A percentile compares a stretch with the other conserved stretches of the same genome.
These are phyloP conservation scores for Megalops cyprinoides DNA, from an alignment of 2,797 vertebrate genomes.

Conservation along the genomic window DNA sequence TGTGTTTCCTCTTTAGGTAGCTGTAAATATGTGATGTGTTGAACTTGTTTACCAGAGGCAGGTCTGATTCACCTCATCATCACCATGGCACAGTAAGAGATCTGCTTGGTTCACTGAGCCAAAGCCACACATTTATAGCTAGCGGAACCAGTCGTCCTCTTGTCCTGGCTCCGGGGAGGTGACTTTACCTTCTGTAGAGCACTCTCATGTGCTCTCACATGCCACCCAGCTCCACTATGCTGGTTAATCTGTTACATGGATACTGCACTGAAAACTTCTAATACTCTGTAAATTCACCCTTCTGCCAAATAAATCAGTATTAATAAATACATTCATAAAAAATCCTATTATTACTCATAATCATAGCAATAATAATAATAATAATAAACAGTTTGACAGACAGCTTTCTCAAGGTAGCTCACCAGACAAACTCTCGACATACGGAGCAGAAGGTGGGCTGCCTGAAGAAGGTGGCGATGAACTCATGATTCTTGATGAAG, in stretches of 20 bases:
- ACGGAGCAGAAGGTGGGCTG: slow-evolving; percentile 98
- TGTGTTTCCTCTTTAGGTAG: too few species aligned
- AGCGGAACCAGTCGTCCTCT: neutral
- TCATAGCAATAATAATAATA: neutral
- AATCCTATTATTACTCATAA: neutral
- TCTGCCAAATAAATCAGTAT: too few species aligned
- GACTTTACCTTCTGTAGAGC: neutral
- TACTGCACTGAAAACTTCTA: too few species aligned
- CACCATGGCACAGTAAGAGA: neutral
- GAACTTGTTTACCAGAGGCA: neutral
- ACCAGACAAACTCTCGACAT: slow-evolving; percentile 98
- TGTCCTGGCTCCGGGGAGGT: neutral
- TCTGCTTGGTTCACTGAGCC: neutral
- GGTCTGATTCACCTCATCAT: neutral
- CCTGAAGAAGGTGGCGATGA: slow-evolving; percentile 95
- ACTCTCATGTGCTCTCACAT: neutral
- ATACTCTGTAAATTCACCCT: too few species aligned
- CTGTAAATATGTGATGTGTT: neutral
- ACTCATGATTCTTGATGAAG: slow-evolving; percentile 98
- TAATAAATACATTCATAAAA: too few species aligned
- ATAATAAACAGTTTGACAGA: neutral
- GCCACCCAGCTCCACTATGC: too few species aligned
- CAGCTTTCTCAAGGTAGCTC: slow-evolving; percentile 56
- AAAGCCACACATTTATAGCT: neutral
- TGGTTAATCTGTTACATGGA: too few species aligned